Conservation (phyloP, 2,888 invertebrate species). For the Endotricha flammealis region DNA sequence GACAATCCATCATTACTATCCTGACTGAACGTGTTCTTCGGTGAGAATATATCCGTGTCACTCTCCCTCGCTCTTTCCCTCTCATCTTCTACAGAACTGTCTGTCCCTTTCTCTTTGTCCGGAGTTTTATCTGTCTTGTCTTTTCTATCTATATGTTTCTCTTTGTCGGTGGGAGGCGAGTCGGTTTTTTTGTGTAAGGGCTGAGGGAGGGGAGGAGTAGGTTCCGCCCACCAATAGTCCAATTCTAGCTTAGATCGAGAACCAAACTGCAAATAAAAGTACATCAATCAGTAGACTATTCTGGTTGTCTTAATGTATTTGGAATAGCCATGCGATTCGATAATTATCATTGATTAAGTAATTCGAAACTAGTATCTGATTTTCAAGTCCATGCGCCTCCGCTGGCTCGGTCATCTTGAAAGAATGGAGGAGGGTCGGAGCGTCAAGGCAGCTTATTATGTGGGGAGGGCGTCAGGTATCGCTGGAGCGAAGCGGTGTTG, state of each 20-base stretch:
- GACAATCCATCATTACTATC: constrained; percentile 71
- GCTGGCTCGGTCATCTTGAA: too few species aligned
- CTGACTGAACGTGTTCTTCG: constrained; percentile 56
- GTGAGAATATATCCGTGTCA: constrained; percentile 59
- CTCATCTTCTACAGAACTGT: constrained; percentile 51
- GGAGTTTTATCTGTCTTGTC: constrained; percentile 37
- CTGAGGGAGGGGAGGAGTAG: constrained; percentile 54
- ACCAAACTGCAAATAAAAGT: constrained; percentile 79
- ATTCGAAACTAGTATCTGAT: too few species aligned
- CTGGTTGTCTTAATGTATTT: too few species aligned
- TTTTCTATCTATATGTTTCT: constrained; percentile 29
- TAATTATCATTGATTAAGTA: too few species aligned
- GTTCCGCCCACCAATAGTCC: constrained; percentile 88
- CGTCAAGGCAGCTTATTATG: too few species aligned
- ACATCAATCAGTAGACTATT: too few species aligned
- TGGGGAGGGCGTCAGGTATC: too few species aligned
- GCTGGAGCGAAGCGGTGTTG: too few species aligned
- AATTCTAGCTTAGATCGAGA: constrained; percentile 84
- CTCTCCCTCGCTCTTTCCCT: constrained; percentile 43
- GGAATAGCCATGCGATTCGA: too few species aligned
- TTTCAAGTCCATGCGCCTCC: too few species aligned
- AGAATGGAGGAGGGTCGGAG: too few species aligned
- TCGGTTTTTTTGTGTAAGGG: constrained; percentile 28
- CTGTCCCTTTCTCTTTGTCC: constrained; percentile 38
- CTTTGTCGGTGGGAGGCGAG: constrained; percentile 22